phyloP scores from a whole-genome alignment of 2,888 invertebrate genomes.

The Acrobasis repandana region DNA sequence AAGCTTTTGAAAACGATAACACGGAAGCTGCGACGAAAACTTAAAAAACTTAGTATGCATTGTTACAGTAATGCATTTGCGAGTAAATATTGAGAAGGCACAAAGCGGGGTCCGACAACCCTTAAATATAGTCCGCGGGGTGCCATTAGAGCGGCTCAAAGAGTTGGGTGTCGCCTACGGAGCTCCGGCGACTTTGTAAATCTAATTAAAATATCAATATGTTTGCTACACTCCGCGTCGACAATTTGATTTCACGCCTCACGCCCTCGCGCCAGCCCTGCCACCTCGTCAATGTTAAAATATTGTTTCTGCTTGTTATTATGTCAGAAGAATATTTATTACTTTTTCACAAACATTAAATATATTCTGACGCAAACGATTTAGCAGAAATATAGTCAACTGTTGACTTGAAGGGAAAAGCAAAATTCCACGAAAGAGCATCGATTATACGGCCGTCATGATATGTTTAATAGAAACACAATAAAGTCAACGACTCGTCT shows the following conservation, averaged over 20 bases:
- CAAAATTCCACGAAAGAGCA: slow-evolving; percentile 51
- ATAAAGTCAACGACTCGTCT: slow-evolving; percentile 67
- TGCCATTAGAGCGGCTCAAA: slow-evolving; percentile 80
- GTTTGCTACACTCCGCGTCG: slow-evolving; percentile 73
- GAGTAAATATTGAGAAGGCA: slow-evolving; percentile 81
- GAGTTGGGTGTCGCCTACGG: slow-evolving; percentile 76
- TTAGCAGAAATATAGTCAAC: not conserved
- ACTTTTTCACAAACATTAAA: not conserved
- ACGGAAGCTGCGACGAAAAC: slow-evolving; percentile 79
- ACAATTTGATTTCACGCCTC: slow-evolving; percentile 81
- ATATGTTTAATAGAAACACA: slow-evolving; percentile 51
- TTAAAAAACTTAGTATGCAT: slow-evolving; percentile 80
- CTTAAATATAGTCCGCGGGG: slow-evolving; percentile 78
- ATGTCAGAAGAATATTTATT: slow-evolving; percentile 20
- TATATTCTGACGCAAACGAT: not conserved
- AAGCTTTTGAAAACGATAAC: slow-evolving; percentile 81
- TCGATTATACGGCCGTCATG: slow-evolving; percentile 58
- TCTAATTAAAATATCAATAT: slow-evolving; percentile 84
- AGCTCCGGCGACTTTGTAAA: slow-evolving; percentile 77
- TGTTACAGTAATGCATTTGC: slow-evolving; percentile 81
- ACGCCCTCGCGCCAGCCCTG: slow-evolving; percentile 37
- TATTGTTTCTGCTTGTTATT: slow-evolving; percentile 28
- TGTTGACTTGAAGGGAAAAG: slow-evolving; percentile 22
- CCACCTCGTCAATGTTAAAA: slow-evolving; percentile 41
- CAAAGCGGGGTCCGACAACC: slow-evolving; percentile 77